Conservation (phyloP, 2,888 invertebrate genomes). For the Diploptera punctata region DNA sequence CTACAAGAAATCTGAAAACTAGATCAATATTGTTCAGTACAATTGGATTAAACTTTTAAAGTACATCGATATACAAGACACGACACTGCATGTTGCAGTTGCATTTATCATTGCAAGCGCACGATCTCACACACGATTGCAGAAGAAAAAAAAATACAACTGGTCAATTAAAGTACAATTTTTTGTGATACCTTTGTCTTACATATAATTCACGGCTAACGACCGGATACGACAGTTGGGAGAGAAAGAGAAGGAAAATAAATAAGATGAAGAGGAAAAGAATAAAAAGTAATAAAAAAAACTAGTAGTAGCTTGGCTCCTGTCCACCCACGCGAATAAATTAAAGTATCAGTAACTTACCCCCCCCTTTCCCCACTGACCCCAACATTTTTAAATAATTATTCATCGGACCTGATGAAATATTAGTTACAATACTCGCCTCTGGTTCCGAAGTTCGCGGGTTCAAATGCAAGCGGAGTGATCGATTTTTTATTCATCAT, state of each 20-base stretch:
- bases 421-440: too few relatives aligned
- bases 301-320: neutral
- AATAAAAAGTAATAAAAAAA: neutral
- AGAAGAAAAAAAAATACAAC: neutral
- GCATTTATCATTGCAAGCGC: constrained; percentile 5
- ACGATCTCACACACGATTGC: neutral
- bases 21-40: neutral
- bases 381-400: too few relatives aligned
- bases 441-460: too few relatives aligned
- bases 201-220: constrained; percentile 7
- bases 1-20: too few relatives aligned
- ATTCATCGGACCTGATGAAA: too few relatives aligned
- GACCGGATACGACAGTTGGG: constrained; percentile 6
- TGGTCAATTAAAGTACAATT: constrained; percentile 5
- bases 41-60: neutral
- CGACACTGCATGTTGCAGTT: constrained; percentile 4
- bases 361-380: too few relatives aligned
- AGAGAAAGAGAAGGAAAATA: too few relatives aligned
- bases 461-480: too few relatives aligned
- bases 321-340: constrained; percentile 21
- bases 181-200: constrained; percentile 14
- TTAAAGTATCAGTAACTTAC: neutral
- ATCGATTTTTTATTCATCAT: too few relatives aligned
- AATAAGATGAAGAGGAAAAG: too few relatives aligned
- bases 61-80: neutral